Evolutionary conservation across 2,888 invertebrate genomes (phyloP).

Genomic region (Drosophila austrosaltans): DNA sequence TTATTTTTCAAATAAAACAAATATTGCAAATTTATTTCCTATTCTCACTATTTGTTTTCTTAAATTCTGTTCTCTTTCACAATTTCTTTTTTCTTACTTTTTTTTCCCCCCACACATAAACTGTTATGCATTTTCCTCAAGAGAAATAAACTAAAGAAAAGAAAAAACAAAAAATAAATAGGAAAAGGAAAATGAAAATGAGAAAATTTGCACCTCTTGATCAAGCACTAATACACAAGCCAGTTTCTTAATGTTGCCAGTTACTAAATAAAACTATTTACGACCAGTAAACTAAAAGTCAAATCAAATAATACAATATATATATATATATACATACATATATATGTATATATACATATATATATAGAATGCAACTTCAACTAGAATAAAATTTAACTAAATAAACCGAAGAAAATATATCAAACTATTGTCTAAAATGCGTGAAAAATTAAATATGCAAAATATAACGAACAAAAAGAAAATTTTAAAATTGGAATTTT

Average conservation of each 20-base stretch:
- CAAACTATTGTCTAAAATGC: conserved; percentile 34
- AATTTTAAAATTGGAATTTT: conserved; percentile 15
- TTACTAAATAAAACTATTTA: conserved; percentile 33
- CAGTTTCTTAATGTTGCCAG: conserved; percentile 50
- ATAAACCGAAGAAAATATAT: conserved; percentile 13
- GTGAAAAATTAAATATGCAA: conserved; percentile 33
- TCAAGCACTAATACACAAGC: conserved; percentile 32
- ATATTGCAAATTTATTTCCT: no score
- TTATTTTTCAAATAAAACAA: no score
- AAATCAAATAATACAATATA: conserved; percentile 2
- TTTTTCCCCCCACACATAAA: background rate
- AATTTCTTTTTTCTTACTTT: no score
- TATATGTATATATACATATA: conserved; percentile 10
- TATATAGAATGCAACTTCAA: conserved; percentile 35
- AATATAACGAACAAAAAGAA: conserved; percentile 23
- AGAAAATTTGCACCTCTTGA: conserved; percentile 20
- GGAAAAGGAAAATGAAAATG: background rate
- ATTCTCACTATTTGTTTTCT: no score
- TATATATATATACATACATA: background rate
- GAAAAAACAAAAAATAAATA: background rate
- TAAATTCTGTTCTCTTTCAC: no score
- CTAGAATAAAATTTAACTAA: conserved; percentile 33
- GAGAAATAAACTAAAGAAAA: background rate
- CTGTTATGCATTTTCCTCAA: conserved; percentile 1
- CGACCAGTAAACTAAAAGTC: conserved; percentile 16